Evolutionary conservation across 2,797 vertebrate species (phyloP), one percentile per base, ranked within the genome.

Genomic region (Alcedo atthis): DNA sequence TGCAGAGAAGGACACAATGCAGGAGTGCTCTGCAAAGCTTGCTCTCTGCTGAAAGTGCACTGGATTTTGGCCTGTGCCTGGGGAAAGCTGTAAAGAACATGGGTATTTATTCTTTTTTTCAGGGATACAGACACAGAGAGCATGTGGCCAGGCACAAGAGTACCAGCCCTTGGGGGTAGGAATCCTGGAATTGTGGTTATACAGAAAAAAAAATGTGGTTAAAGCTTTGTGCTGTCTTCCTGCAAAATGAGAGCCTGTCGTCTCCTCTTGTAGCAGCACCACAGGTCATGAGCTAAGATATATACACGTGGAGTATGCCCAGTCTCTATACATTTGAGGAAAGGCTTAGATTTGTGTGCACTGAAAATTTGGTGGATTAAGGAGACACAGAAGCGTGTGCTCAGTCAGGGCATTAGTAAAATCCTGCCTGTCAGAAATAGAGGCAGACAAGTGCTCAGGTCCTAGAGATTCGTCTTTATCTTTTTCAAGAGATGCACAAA

Each of bases 311-410:
- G 68, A 61, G 81, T 64, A 9, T 59, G 37, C 81, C 89, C 89
- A 58, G 54, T 57, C 67, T 90, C 77, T 84, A 0, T 84, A 16
- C 35, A 1, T 82, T 80, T 55, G 79, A 81, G 76, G 58, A 89
- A 93, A 62, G 80, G 89, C 92, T 96, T 93, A 94, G 81, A 32
- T 87, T 70, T 95, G 92, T 94, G 88, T 91, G 85, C 78, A 55
- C 64, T 78, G 80, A 89, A 93, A 93, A 85, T 87, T 17, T 55
- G 54, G 15, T 78, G 89, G 91, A 81, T 95, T 93, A 95, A 90
- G 61, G 87, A 94, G 70, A 46, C 18, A 4, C 20, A n/a, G 71
- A 85, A 93, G 35, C 25, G 43, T 89, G 79, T 87, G 55, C 51
- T 78, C 58, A 63, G 0, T 17, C 63, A 68, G 68, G 68, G 49